phyloP scores from a whole-genome alignment of 2,113 vertebrate species.

The Passerina amoena region DNA sequence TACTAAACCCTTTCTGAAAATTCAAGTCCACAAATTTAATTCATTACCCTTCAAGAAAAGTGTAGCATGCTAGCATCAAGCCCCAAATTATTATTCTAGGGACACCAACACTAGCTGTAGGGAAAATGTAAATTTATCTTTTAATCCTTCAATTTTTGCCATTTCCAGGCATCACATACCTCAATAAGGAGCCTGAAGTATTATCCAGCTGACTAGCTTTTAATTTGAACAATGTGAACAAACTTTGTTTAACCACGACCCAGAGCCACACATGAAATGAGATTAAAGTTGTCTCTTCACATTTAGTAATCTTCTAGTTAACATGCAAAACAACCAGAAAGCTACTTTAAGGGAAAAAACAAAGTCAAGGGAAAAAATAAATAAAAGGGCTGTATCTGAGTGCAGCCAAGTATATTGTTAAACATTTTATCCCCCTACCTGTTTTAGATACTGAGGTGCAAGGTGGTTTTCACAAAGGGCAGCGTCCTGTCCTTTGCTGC shows the following conservation, averaged over 20 bases:
- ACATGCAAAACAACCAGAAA: slow-evolving; percentile 7
- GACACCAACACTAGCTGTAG: background rate
- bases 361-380: background rate
- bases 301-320: slow-evolving; percentile 38
- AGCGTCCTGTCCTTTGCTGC: background rate
- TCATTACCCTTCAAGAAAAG: background rate
- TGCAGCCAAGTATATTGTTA: background rate
- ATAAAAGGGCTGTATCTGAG: background rate
- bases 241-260: slow-evolving; percentile 14
- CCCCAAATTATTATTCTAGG: background rate
- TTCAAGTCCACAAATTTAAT: background rate
- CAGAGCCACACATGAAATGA: background rate
- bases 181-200: slow-evolving; percentile 19
- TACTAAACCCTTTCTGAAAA: background rate
- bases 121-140: slow-evolving; percentile 23
- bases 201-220: slow-evolving; percentile 22
- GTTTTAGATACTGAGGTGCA: background rate
- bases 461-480: background rate
- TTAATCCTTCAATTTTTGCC: slow-evolving; percentile 31
- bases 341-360: background rate
- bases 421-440: background rate
- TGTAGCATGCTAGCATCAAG: background rate
- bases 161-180: background rate
- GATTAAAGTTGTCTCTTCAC: slow-evolving; percentile 40
- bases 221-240: background rate